A percentile compares a stretch with the other conserved stretches of the same genome.
Evolutionary conservation across 2,888 invertebrate genomes (phyloP).

Genomic region (Ypsolopha scabrella): DNA sequence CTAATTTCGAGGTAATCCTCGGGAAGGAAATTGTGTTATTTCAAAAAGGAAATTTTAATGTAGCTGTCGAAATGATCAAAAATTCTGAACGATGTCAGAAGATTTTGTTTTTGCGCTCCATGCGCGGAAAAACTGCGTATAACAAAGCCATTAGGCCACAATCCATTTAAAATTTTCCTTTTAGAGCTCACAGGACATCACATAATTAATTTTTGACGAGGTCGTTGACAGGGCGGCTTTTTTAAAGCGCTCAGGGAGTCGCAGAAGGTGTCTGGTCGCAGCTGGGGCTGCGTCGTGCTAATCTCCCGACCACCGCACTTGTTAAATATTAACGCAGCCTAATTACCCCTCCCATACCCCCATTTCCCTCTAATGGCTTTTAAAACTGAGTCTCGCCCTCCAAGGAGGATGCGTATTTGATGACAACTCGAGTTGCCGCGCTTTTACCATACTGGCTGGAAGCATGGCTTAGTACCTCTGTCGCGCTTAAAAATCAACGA

Average conservation of each 20-base stretch:
- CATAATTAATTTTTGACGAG: constrained; percentile 60
- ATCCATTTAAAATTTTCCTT: constrained; percentile 17
- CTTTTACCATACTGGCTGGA: background rate
- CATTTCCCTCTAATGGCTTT: constrained; percentile 63
- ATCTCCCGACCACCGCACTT: constrained; percentile 59
- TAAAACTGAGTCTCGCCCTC: constrained; percentile 68
- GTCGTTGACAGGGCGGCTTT: constrained; percentile 49
- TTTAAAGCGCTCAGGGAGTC: constrained; percentile 36
- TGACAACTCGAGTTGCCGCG: constrained; percentile 43
- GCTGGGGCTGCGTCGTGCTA: constrained; percentile 50
- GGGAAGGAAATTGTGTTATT: background rate
- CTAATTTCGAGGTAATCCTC: background rate
- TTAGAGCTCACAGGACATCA: constrained; percentile 23
- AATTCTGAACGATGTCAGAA: background rate
- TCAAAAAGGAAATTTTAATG: no score
- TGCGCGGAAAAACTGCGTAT: background rate
- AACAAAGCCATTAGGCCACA: background rate
- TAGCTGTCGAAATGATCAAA: no score
- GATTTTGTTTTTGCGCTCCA: background rate
- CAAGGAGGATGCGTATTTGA: constrained; percentile 63
- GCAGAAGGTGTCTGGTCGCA: constrained; percentile 53
- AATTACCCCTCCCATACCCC: constrained; percentile 52
- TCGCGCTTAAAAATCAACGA: constrained; percentile 19
- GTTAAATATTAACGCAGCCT: constrained; percentile 70
- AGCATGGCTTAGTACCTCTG: constrained; percentile 1